Evolutionary conservation across 2,113 vertebrate species (phyloP).

Genomic region (Myrmecobius fasciatus): DNA sequence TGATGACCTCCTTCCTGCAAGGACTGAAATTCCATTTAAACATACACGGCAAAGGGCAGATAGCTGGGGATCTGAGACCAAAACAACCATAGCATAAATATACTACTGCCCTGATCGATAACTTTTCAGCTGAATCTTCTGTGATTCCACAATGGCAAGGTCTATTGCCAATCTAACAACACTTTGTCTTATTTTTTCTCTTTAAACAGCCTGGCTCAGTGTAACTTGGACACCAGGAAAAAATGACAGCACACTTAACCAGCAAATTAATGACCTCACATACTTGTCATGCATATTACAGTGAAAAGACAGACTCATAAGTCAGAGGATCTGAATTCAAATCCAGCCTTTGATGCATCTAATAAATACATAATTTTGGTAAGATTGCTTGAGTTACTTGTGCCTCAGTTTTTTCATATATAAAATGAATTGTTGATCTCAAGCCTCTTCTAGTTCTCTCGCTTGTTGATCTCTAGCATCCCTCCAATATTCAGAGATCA

Average conservation of each 20-base stretch:
- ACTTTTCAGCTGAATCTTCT: not conserved
- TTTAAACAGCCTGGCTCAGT: not conserved
- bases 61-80: not conserved
- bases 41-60: not conserved
- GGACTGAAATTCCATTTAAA: not conserved
- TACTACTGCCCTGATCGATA: not conserved
- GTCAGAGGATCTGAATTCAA: not conserved
- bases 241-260: not conserved
- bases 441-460: not conserved
- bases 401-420: not conserved
- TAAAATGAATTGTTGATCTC: not conserved
- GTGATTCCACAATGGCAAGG: not conserved
- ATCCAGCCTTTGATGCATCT: not conserved
- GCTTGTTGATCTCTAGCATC: not conserved
- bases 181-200: not conserved
- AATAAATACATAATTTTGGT: not conserved
- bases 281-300: not conserved
- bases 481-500: not conserved
- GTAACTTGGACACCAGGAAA: not conserved
- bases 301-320: not conserved
- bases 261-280: not conserved
- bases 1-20: not conserved
- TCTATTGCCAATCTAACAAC: not conserved
- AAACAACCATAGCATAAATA: not conserved
- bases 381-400: not conserved